Evolutionary conservation across 1,140 invertebrate species (phyloP).

Genomic region (Heliconius nattereri): DNA sequence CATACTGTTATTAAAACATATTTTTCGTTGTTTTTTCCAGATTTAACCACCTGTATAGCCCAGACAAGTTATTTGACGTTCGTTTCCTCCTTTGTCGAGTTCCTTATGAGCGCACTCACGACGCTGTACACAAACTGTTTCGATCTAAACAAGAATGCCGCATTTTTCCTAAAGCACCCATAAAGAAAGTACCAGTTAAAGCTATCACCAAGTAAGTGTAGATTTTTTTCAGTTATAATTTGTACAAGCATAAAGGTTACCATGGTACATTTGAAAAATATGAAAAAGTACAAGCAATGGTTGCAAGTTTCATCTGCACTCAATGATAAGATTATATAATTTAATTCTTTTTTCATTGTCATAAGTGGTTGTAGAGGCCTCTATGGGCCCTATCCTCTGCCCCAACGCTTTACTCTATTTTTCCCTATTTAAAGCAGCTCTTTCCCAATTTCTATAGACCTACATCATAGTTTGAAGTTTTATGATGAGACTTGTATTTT

Average conservation of each 20-base stretch:
- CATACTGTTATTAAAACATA: not conserved
- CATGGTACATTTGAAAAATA: no score
- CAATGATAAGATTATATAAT: no score
- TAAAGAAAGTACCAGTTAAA: slow-evolving; percentile 40
- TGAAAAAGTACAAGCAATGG: no score
- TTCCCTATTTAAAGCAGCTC: not conserved
- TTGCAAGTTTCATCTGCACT: no score
- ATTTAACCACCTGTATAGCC: slow-evolving; percentile 62
- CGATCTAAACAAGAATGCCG: slow-evolving; percentile 35
- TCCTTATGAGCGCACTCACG: slow-evolving; percentile 60
- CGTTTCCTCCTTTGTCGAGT: slow-evolving; percentile 69
- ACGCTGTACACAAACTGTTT: slow-evolving; percentile 49
- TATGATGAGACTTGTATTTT: no score
- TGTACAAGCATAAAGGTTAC: no score
- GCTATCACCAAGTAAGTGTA: not conserved
- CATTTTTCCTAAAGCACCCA: slow-evolving; percentile 64
- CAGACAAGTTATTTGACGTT: slow-evolving; percentile 76
- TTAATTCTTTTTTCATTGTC: not conserved
- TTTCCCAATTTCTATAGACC: not conserved
- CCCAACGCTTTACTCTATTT: not conserved
- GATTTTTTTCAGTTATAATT: not conserved
- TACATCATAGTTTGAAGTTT: no score
- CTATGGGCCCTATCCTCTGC: not conserved
- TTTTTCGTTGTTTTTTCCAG: slow-evolving; percentile 76
- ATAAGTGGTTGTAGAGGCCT: not conserved